Evolutionary conservation across 2,888 invertebrate species (phyloP), one percentile per base, ranked within the genome.

Genomic region (Apotomis turbidana): DNA sequence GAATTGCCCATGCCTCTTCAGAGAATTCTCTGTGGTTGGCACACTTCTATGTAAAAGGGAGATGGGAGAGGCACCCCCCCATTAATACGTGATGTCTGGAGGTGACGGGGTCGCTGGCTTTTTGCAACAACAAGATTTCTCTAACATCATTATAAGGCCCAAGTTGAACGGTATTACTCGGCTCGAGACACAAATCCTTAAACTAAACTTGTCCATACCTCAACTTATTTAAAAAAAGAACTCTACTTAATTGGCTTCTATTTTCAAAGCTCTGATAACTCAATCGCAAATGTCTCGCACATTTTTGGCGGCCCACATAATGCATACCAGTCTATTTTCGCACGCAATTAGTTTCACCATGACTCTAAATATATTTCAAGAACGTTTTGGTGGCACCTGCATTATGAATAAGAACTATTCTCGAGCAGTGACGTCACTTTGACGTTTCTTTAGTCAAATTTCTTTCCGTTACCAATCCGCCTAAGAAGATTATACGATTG

Each of bases 51-150:
- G 52, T 54, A 68, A 36, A 60, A 8, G 68, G 63, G 62, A 58
- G 15, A 15, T 36, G 70, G 70, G 70, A 73, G 41, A 59, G 73
- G 71, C 73, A 71, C 70, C 75, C 75, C 74, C 74, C 63, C 46
- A 71, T 69, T 74, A 77, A 76, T 75, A 83, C 82, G 84, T 83
- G 83, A 84, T 81, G 86, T 84, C 83, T 84, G 81, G 80, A 85
- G 83, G 85, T 84, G 81, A 83, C 81, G 81, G 83, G 82, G 81
- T 77, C 75, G 75, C 74, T 72, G 75, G 79, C 76, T 80, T 85
- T 83, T 84, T 83, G 81, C 76, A 76, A 76, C 74, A 75, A 80
- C 77, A 79, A 80, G 80, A 83, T 82, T 83, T 81, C 79, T 78
- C 75, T 79, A 78, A 78, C 76, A 76, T 78, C 77, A 77, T 80